Evolutionary conservation across 2,113 vertebrate genomes (phyloP), one percentile per base, ranked within the genome.

Genomic region (Mola mola): DNA sequence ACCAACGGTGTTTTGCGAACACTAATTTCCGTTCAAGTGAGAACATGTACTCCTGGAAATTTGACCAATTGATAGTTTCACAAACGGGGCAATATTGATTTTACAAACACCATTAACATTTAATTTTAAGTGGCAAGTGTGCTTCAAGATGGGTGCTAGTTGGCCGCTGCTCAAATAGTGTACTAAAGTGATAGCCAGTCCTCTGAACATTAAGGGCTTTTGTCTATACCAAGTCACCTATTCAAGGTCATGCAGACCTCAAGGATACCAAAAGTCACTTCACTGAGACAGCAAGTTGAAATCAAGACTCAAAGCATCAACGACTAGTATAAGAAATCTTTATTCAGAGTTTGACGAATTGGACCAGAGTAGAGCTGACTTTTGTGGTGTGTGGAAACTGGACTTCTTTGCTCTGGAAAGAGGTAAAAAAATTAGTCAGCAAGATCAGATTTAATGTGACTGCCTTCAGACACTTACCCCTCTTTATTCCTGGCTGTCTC

Each of bases 321-420:
- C n/a, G 37, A 8, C 15, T 16, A 9, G 15, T 17, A 8, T 40
- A 40, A 46, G 2, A 31, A 36, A 0, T 3, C 19, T 75, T 86
- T 78, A 84, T 86, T 87, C 12, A 53, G 34, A 58, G 1, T 7
- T 52, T 79, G 13, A 19, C 66, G 13, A 31, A 90, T 48, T 0
- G 55, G 81, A 31, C 89, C 87, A 47, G 86, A 83, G 3, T 87
- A 89, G 4, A 81, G 36, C 21, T 10, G 49, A 6, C 17, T 47
- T 21, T 60, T n/a, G n/a, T n/a, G 71, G 8, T 42, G 8, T 4
- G 6, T n/a, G 0, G 50, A 44, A 6, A 50, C 43, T 5, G 43
- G 2, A 40, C 57, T 71, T 41, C 80, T 85, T 67, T 25, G 63
- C 4, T 12, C 90, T 91, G 69, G 20, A 78, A 72, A 25, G 31